Evolutionary conservation across 2,113 vertebrate species (phyloP), one percentile per base, ranked within the genome.

Genomic region (Nyctereutes procyonoides): DNA sequence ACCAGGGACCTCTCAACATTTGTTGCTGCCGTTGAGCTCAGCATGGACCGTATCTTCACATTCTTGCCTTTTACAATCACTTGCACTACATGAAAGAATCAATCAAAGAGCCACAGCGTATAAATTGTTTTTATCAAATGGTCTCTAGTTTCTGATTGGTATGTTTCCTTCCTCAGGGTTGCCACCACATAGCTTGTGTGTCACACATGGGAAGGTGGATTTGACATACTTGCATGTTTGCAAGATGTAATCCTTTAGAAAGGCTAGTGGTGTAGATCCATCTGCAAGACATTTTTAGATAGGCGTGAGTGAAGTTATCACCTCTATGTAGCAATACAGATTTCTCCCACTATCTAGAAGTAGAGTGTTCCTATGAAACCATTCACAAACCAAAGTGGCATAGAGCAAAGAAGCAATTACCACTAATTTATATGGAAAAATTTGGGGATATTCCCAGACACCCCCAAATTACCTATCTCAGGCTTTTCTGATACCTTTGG

Each of bases 211-310:
- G 10, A 51, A 58, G 35, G 35, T 24, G 14, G 8, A 87, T 87
- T 93, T 86, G 67, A 86, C 8, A 94, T 28, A 94, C 14, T 30
- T 56, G n/a, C 14, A 60, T 12, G 11, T 65, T 55, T 95, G 55
- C 9, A 77, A 67, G 55, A 28, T 56, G 38, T 35, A 85, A 94
- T 73, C 69, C 71, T n/a, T 76, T 86, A 55, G 84, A 43, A 80
- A 48, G 24, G 30, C 32, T 85, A 81, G 74, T 3, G 35, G 76
- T 71, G 14, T 67, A 43, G 38, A 85, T 69, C 20, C 62, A 22
- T 48, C 38, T 35, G n/a, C 8, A 35, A 69, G 67, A 30, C 89
- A 14, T 56, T 95, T 96, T 97, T 87, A 93, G 48, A 38, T 17
- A 67, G 24, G 56, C 51, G 69, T 5, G 30, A 67, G 60, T 35